Conservation (phyloP, 2,888 invertebrate genomes). For the Dasypogon diadema region DNA sequence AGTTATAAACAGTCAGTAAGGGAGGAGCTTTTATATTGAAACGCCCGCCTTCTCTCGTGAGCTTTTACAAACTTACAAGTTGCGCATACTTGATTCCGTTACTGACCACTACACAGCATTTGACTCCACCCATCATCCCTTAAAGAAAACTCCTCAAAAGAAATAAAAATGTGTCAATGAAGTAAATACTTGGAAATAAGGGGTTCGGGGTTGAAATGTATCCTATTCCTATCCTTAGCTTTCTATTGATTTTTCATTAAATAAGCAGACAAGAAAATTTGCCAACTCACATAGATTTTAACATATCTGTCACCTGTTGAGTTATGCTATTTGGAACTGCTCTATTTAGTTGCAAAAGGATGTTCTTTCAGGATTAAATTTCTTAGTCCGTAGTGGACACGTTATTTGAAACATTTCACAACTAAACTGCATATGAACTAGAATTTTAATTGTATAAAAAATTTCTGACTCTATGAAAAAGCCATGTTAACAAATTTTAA, state of each 20-base stretch:
- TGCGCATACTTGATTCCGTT: conserved; percentile 29
- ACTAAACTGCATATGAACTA: too few relatives aligned
- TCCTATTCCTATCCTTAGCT: background rate
- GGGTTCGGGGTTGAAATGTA: background rate
- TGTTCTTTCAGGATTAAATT: too few relatives aligned
- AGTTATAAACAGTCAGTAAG: background rate
- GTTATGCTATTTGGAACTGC: too few relatives aligned
- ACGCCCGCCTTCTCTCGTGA: conserved; percentile 17
- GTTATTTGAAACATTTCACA: too few relatives aligned
- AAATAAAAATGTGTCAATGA: conserved; percentile 48
- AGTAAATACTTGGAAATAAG: conserved; percentile 3
- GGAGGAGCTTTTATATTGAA: conserved; percentile 41
- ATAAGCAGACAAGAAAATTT: conserved; percentile 25
- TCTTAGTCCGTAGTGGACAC: too few relatives aligned
- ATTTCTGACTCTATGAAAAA: too few relatives aligned
- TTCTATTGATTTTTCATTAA: conserved; percentile 41
- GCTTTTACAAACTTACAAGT: conserved; percentile 25
- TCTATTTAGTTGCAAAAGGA: too few relatives aligned
- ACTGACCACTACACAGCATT: conserved; percentile 11
- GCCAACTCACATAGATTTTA: too few relatives aligned
- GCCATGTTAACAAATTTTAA: too few relatives aligned
- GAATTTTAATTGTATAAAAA: too few relatives aligned
- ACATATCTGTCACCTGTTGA: conserved; percentile 44
- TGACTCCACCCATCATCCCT: conserved; percentile 47
- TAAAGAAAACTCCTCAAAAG: conserved; percentile 7